These are phyloP conservation scores for Ceryle rudis DNA, from an alignment of 2,797 vertebrate genomes.

Conservation along the genomic window DNA sequence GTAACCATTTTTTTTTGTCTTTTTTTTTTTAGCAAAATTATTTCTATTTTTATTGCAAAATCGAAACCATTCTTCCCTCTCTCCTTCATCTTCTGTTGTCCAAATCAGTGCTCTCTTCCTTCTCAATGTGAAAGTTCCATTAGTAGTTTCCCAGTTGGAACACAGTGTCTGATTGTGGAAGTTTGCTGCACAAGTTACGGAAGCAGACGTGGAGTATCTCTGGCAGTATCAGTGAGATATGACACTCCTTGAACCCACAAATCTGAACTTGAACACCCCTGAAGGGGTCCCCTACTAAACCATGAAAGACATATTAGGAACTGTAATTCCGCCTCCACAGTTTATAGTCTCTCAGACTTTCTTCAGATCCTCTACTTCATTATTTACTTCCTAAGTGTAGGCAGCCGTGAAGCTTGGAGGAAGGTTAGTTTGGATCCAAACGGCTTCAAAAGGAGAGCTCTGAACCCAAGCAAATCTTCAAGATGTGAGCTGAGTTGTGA, in stretches of 20 bases:
- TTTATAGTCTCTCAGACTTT: not conserved
- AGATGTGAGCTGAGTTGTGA: not conserved
- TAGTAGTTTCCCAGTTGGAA: not conserved
- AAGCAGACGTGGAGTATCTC: not conserved
- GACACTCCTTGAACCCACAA: not conserved
- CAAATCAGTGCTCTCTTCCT: not conserved
- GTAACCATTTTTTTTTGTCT: not conserved
- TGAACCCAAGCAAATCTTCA: not conserved
- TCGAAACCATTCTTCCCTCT: not conserved
- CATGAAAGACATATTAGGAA: not conserved
- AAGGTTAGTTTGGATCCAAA: not conserved
- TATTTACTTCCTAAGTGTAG: not conserved
- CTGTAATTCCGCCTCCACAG: not conserved
- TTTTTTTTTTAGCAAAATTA: not conserved
- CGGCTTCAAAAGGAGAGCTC: not conserved
- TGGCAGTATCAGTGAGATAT: not conserved
- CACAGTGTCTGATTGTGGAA: not conserved
- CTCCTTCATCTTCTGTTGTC: not conserved
- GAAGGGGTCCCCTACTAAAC: not conserved
- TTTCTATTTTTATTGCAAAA: slow-evolving; percentile 22
- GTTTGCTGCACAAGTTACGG: not conserved
- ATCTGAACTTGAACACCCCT: not conserved
- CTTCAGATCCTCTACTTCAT: not conserved
- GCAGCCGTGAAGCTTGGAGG: not conserved
- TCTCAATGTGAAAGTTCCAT: not conserved